phyloP scores from a whole-genome alignment of 2,113 vertebrate species.

The Sander lucioperca region DNA sequence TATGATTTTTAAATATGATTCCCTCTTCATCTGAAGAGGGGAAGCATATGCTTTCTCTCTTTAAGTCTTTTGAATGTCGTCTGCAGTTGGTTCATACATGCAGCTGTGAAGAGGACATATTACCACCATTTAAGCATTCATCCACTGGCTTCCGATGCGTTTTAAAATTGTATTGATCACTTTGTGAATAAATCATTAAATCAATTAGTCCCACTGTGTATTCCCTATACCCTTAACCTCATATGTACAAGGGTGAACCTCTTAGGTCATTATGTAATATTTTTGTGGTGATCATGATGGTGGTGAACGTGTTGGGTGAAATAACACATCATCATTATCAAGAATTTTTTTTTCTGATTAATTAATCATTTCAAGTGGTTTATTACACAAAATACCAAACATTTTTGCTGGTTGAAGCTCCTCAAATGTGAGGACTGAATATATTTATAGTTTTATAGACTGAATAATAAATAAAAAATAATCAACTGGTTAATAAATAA shows the following conservation, averaged over 20 bases:
- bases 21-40: conserved; percentile 39
- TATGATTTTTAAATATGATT: conserved; percentile 4
- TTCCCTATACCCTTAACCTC: neutral
- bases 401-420: neutral
- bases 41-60: conserved; percentile 32
- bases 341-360: neutral
- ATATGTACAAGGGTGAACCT: neutral
- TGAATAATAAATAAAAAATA: neutral
- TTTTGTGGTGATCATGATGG: neutral
- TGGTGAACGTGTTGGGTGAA: neutral
- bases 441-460: neutral
- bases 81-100: conserved; percentile 37
- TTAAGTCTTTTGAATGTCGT: conserved; percentile 48
- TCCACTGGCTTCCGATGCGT: conserved; percentile 7
- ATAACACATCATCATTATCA: neutral
- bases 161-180: conserved; percentile 30
- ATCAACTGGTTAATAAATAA: neutral
- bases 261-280: neutral
- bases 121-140: conserved; percentile 15
- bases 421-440: neutral
- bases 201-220: neutral
- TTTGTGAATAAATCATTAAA: conserved; percentile 19
- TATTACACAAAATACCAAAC: neutral
- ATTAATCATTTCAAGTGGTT: neutral
- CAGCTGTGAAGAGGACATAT: conserved; percentile 55